Conservation (phyloP, 2,888 invertebrate genomes). For the Lepidocyrtoides sp. region DNA sequence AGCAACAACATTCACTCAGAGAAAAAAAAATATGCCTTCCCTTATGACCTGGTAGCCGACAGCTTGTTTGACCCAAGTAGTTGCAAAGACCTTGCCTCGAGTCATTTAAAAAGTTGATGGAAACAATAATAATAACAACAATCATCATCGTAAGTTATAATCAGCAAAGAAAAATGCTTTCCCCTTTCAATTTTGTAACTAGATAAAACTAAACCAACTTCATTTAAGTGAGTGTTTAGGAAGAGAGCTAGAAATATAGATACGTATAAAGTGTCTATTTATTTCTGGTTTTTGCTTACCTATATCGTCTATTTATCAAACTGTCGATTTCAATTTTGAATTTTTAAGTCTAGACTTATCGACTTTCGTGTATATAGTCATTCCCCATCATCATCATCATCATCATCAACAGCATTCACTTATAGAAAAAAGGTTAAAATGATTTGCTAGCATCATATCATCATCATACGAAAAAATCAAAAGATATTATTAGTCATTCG, state of each 20-base stretch:
- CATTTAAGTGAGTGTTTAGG: conserved; percentile 13
- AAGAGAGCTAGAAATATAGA: conserved; percentile 16
- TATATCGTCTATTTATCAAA: conserved; percentile 29
- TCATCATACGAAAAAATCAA: neutral
- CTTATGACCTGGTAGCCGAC: conserved; percentile 83
- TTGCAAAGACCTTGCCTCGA: conserved; percentile 55
- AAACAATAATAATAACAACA: conserved; percentile 59
- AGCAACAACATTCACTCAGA: neutral
- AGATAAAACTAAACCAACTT: conserved; percentile 56
- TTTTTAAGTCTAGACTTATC: conserved; percentile 70
- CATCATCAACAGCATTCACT: conserved; percentile 3
- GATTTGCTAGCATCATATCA: neutral
- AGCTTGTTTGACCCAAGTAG: conserved; percentile 81
- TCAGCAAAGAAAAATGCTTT: conserved; percentile 59
- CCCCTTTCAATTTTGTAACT: conserved; percentile 27
- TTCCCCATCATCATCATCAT: no score
- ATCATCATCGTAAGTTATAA: conserved; percentile 60
- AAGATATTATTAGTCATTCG: conserved; percentile 33
- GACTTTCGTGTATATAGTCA: conserved; percentile 12
- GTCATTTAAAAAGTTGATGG: conserved; percentile 55
- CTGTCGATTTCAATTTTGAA: conserved; percentile 63
- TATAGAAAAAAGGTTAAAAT: conserved; percentile 27
- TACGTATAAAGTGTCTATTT: conserved; percentile 54
- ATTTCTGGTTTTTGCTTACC: conserved; percentile 63
- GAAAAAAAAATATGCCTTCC: conserved; percentile 64